phyloP scores from a whole-genome alignment of 2,888 invertebrate genomes.

The Nephrotoma appendiculata region DNA sequence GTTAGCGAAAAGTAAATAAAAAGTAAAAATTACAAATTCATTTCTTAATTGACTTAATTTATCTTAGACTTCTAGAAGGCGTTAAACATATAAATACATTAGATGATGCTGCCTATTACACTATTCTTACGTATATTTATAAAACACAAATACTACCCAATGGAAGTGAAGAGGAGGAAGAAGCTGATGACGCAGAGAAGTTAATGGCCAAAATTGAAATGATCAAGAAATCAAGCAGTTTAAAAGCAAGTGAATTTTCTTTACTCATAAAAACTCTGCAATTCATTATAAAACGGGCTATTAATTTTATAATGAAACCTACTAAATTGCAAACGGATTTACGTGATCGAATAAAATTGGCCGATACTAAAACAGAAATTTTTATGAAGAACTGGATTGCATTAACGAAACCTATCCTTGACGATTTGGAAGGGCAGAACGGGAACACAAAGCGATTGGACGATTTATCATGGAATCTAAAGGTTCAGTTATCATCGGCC shows the following conservation, averaged over 20 bases:
- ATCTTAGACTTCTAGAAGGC: slow-evolving; percentile 27
- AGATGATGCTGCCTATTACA: slow-evolving; percentile 27
- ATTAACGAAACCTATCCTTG: slow-evolving; percentile 36
- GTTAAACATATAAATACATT: slow-evolving; percentile 30
- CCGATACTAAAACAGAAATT: slow-evolving; percentile 37
- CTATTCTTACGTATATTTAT: slow-evolving; percentile 29
- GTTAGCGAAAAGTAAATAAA: slow-evolving; percentile 22
- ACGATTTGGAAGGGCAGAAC: slow-evolving; percentile 31
- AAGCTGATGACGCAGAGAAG: slow-evolving; percentile 12
- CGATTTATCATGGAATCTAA: slow-evolving; percentile 39
- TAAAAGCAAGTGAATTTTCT: slow-evolving; percentile 26
- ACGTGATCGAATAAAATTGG: slow-evolving; percentile 33
- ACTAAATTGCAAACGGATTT: slow-evolving; percentile 35
- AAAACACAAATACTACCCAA: slow-evolving; percentile 26
- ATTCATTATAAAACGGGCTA: slow-evolving; percentile 36
- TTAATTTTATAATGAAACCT: slow-evolving; percentile 38
- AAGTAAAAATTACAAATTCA: neutral
- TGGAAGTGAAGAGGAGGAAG: slow-evolving; percentile 16
- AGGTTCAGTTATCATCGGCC: slow-evolving; percentile 36
- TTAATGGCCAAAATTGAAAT: slow-evolving; percentile 28
- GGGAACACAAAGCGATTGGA: slow-evolving; percentile 34
- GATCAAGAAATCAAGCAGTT: slow-evolving; percentile 27
- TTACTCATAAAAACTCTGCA: slow-evolving; percentile 29
- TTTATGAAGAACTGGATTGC: slow-evolving; percentile 39
- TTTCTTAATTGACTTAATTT: neutral